Evolutionary conservation across 2,888 invertebrate species (phyloP), one percentile per base, ranked within the genome.

Genomic region (Neria commutata): DNA sequence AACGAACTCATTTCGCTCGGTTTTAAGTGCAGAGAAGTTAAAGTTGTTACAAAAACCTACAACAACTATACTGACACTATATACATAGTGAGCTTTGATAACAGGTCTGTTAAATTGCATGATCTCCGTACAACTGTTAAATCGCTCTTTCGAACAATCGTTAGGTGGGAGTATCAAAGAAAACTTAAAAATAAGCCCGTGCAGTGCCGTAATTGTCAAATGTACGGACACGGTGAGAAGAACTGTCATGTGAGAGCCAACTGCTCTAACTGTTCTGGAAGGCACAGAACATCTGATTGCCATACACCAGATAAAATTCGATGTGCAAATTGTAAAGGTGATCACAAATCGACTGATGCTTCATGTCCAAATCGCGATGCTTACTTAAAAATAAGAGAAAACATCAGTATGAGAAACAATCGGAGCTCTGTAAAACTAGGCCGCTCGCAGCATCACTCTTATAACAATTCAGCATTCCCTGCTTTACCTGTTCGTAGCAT

Each of bases 171-270:
- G 3, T 58, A 50, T 37, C 59, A 64, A 40, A 45, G 56, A 51
- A 64, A 57, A 49, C 17, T 58, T 3, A 60, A 54, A 60, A 51
- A 58, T 25, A 63, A 58, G 56, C 57, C 51, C 11, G 55, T 56
- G 16, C 63, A 63, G 52, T 64, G 62, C 17, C 56, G 54, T 10
- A 63, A 64, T 42, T 64, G 54, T 29, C 61, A 61, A 52, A 61
- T 63, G 61, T 63, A 57, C 46, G 61, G 61, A 0, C 60, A 62
- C 23, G 62, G 58, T 21, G 56, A 65, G 16, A 48, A 47, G 16
- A 56, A 58, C 8, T 65, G 63, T 19, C 50, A 52, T n/a, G 24
- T 62, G 1, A 47, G 46, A 53, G 37, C 54, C 11, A 52, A 53
- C n/a, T 56, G 61, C 51, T 56, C 56, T 6, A 56, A 58, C 21